Base-by-base conservation (phyloP, 2,113 vertebrate genomes). In the Cyanoliseus patagonus region DNA sequence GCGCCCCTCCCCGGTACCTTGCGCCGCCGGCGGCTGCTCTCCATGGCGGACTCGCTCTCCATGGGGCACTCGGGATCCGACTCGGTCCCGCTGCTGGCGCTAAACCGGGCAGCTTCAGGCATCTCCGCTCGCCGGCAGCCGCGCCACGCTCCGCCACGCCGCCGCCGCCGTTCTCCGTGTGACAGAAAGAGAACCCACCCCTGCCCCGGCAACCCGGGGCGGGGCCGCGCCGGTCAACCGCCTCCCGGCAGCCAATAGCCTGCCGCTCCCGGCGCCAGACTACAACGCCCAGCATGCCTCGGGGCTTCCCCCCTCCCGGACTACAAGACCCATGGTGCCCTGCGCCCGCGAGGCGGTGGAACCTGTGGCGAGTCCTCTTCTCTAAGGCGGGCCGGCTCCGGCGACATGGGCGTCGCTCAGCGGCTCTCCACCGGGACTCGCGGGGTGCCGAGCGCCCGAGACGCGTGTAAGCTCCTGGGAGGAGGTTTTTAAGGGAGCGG, bases 331-430 rank as follows among this genome's bases (percentile, higher is more conserved):
- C 89, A 42, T 80, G 31, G 2, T 10, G 1, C 69, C 18, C 24
- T 20, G 79, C 81, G n/a, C 10, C n/a, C 1, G 13, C 7, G 9
- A 7, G 25, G 22, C 6, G 3, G 31, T 0, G 42, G 31, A 22
- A 11, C 17, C 5, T 8, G 28, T 11, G 39, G 55, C 3, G 19
- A 2, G 31, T 13, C 6, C 4, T 4, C 1, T 5, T 8, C 6
- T 49, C 67, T 76, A 30, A 66, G 80, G n/a, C 6, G 53, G 44
- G 28, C 2, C 4, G 14, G 16, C 10, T 7, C 3, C 1, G 4
- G 42, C 4, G 6, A 0, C 1, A 1, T 4, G 37, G 3, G 10
- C 8, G 2, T 13, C 18, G 0, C 0, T 5, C 3, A 0, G 3
- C 8, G 28, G n/a, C 7, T 13, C 19, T 13, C 2, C 25, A 0